Evolutionary conservation across 2,113 vertebrate species (phyloP), one percentile per base, ranked within the genome.

Genomic region (Lepisosteus osseus): DNA sequence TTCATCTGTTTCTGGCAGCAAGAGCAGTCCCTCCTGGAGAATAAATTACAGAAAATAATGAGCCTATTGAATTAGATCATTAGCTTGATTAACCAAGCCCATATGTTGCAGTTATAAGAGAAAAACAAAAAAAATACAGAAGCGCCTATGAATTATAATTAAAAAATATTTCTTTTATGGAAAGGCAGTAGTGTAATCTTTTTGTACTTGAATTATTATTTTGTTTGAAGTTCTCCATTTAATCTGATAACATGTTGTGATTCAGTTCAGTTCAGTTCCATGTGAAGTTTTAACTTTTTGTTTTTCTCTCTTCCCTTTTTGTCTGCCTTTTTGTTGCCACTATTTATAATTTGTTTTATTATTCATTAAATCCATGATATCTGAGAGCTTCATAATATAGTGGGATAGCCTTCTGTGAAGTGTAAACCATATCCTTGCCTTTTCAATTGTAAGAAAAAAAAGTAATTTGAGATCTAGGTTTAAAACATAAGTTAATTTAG

Each of bases 51-150:
- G 29, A 65, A 75, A 74, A 82, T 81, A 84, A 83, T 59, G 63
- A 81, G 74, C 76, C 76, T 61, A 72, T 65, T 9, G 76, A 76
- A 79, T 73, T 77, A 74, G 77, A 75, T 83, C 66, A 78, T 84
- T 84, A 81, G 80, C 77, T 83, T 86, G 76, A 87, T 87, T 84
- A 87, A 84, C 77, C 74, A 61, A 56, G 65, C 74, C 83, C 86
- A 84, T 86, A 83, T 87, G 80, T 76, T 79, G 65, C 70, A 74
- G 78, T 86, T 77, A 72, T 77, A 68, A 72, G 74, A 61, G 73
- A 65, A 73, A 76, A 78, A 71, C 69, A 59, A 83, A 45, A n/a
- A 72, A 73, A 81, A 79, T 72, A 77, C 61, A 76, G 73, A 79
- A 79, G 57, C 54, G 79, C 62, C 65, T 70, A 79, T 80, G 82